Conservation (phyloP, 1,140 invertebrate species). For the Drosophila littoralis region DNA sequence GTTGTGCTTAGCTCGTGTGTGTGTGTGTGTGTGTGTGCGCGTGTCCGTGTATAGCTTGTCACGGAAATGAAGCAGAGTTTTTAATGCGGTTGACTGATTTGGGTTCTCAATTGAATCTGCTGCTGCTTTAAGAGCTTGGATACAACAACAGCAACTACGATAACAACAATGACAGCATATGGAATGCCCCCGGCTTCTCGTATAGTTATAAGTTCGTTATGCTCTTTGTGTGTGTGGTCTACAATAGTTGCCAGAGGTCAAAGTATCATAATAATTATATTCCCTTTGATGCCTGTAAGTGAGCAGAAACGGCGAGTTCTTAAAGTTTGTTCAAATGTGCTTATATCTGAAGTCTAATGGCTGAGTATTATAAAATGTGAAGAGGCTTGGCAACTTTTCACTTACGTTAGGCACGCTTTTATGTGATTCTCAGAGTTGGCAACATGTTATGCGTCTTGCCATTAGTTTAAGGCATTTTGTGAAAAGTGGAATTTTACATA, state of each 20-base stretch:
- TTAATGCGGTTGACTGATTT: slow-evolving; percentile 45
- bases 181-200: slow-evolving; percentile 6
- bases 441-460: too few species aligned
- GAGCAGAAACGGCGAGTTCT: background rate
- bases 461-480: too few species aligned
- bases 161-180: background rate
- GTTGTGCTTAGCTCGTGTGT: background rate
- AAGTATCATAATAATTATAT: slow-evolving; percentile 20
- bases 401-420: background rate
- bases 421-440: background rate
- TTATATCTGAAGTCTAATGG: too few species aligned
- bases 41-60: slow-evolving; percentile 11
- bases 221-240: slow-evolving; percentile 3
- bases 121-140: slow-evolving; percentile 5
- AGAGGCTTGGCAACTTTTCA: background rate
- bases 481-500: too few species aligned
- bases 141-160: slow-evolving; percentile 10
- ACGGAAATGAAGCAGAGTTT: slow-evolving; percentile 51
- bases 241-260: slow-evolving; percentile 18
- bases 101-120: slow-evolving; percentile 42
- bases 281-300: slow-evolving; percentile 5
- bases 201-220: slow-evolving; percentile 25
- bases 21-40: background rate
- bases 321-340: background rate
- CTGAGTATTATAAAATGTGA: background rate